Conservation (phyloP, 2,888 invertebrate species). For the Ectemnius lituratus region DNA sequence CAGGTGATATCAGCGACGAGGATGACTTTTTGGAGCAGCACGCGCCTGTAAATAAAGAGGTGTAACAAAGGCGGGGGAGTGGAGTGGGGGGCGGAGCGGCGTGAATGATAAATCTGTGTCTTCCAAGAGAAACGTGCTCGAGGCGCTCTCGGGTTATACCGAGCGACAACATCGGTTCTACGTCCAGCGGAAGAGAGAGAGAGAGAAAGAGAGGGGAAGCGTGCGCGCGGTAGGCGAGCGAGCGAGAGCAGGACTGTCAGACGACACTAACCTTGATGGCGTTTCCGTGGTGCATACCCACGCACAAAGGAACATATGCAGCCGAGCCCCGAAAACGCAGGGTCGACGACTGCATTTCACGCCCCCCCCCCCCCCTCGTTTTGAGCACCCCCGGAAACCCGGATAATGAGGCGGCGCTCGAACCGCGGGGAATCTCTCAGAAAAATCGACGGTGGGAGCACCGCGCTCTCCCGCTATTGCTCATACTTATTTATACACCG, state of each 20-base stretch:
- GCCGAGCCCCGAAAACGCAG: slow-evolving; percentile 59
- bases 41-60: no score
- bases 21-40: no score
- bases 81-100: not conserved
- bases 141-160: no score
- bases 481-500: slow-evolving; percentile 78
- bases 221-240: not conserved
- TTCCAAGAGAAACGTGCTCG: no score
- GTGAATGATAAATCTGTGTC: no score
- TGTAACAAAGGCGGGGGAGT: no score
- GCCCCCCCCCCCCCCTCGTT: not conserved
- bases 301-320: slow-evolving; percentile 67
- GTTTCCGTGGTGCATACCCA: slow-evolving; percentile 65
- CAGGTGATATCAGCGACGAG: no score
- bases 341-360: slow-evolving; percentile 61
- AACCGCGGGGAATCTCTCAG: slow-evolving; percentile 25
- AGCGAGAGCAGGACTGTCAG: slow-evolving; percentile 24
- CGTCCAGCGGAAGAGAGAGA: not conserved
- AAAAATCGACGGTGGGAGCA: slow-evolving; percentile 52
- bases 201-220: slow-evolving; percentile 9
- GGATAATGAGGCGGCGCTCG: slow-evolving; percentile 23
- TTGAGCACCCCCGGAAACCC: slow-evolving; percentile 17
- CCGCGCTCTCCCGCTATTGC: slow-evolving; percentile 76
- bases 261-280: slow-evolving; percentile 71
- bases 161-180: no score